Conservation (phyloP, 35 echinoderm and acorn worm genomes). For the Heliocidaris tuberculata region DNA sequence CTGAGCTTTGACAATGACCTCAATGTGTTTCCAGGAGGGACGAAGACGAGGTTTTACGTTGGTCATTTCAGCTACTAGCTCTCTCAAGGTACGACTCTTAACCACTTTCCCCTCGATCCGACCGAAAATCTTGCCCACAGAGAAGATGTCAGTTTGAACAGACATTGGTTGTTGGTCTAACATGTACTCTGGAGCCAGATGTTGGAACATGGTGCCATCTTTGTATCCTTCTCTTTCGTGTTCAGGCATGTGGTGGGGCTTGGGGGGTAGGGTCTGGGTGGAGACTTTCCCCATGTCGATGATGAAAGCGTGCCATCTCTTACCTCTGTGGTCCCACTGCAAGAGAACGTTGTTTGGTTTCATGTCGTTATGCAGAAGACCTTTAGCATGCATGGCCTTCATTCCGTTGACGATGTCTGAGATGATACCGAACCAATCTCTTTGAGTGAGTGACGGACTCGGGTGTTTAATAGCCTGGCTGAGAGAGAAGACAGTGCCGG, state of each 20-base stretch:
- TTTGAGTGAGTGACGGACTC: neutral
- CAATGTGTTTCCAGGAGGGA: conserved; percentile 30
- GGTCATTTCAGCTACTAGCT: conserved; percentile 17
- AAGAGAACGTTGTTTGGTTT: conserved; percentile 43
- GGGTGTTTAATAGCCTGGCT: conserved; percentile 25
- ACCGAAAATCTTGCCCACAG: neutral
- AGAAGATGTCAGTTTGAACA: conserved; percentile 35
- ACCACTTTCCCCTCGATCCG: neutral
- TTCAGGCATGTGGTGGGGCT: neutral
- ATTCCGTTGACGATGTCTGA: conserved; percentile 42
- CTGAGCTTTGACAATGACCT: neutral
- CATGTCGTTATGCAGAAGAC: conserved; percentile 44
- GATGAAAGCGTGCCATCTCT: conserved; percentile 47
- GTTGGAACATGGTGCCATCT: neutral
- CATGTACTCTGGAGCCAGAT: conserved; percentile 37
- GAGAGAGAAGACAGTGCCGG: neutral
- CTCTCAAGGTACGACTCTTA: neutral
- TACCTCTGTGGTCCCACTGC: neutral
- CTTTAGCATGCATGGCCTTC: conserved; percentile 24
- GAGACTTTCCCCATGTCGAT: conserved; percentile 45
- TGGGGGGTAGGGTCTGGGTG: conserved; percentile 2
- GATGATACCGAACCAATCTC: conserved; percentile 24
- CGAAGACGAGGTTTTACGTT: neutral
- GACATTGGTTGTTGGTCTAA: neutral
- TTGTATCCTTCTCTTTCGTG: neutral